A percentile compares a stretch with the other conserved stretches of the same genome.
phyloP scores from a whole-genome alignment of 2,113 vertebrate species.

The Prochilodus magdalenae region DNA sequence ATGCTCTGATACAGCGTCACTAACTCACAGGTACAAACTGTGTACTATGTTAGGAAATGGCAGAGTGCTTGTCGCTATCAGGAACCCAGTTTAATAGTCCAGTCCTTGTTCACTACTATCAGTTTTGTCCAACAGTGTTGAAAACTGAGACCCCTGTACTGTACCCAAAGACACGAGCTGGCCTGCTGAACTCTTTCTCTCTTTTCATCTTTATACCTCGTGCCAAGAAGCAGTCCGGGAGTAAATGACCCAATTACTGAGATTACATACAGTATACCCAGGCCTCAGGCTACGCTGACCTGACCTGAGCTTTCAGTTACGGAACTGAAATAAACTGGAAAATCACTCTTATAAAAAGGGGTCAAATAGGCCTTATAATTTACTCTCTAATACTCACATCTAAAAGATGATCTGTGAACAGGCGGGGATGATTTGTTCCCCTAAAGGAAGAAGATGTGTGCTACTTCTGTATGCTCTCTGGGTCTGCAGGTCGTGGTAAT shows the following conservation, averaged over 20 bases:
- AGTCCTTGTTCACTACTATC: no score
- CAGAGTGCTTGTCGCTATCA: no score
- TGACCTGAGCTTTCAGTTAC: slow-evolving; percentile 17
- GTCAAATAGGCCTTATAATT: slow-evolving; percentile 23
- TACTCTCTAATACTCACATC: background rate
- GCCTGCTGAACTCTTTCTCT: background rate
- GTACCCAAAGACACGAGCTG: background rate
- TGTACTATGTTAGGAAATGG: no score
- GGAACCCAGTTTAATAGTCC: no score
- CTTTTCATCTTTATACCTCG: background rate
- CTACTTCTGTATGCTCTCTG: background rate
- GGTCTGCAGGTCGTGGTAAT: background rate
- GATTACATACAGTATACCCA: background rate
- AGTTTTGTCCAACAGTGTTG: no score
- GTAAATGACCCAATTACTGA: background rate
- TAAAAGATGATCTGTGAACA: slow-evolving; percentile 9
- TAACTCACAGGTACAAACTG: no score
- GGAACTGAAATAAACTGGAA: slow-evolving; percentile 28
- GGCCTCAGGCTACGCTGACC: slow-evolving; percentile 18
- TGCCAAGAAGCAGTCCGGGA: background rate
- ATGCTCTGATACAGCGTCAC: no score
- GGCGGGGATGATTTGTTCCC: background rate
- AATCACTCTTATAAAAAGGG: background rate
- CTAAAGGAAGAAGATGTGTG: background rate
- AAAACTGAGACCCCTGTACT: background rate